Evolutionary conservation across 1,140 invertebrate species (phyloP), one percentile per base, ranked within the genome.

Genomic region (Calycopis cecrops): DNA sequence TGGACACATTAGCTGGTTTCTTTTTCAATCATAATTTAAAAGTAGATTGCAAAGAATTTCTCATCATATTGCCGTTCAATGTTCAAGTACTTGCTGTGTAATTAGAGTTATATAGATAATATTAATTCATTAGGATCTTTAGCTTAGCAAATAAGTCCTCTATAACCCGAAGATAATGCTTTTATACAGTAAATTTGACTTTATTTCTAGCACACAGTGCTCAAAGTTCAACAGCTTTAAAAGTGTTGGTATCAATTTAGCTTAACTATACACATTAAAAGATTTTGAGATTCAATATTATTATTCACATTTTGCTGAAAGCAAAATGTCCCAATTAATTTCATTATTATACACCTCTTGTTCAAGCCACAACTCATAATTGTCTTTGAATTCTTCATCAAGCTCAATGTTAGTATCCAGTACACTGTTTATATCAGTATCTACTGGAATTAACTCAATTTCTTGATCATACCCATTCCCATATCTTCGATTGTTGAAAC

Each of bases 351-450:
- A 99, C 4, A 99, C 98, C 90, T 99, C 98, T 76, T 97, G 93
- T 69, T 99, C 94, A 18, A 99, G 87, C 98, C 98, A 99, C 9
- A 95, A 79, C 75, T 98, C 95, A 86, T 99, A 99, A 82, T 99
- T 97, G 63, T 94, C 92, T 87, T 98, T 98, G 74, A 99, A 99
- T 76, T 98, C 97, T 33, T 97, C 95, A 21, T 95, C 97, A 48
- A 99, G 89, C 72, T 98, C 95, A 50, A 95, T 86, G 73, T 90
- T 91, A 48, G 88, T 88, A 18, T 96, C 95, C 4, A 98, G 89
- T 7, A 97, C 94, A 76, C 94, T 96, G 12, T 92, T 93, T 17
- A 96, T 89, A 71, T 93, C 95, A 59, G 94, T 95, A 73, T 98
- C 97, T 12, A 97, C 91, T 4, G 96, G 94, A 71, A 94, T 92